Evolutionary conservation across 2,113 vertebrate genomes (phyloP).

Genomic region (Prunella fulvescens): DNA sequence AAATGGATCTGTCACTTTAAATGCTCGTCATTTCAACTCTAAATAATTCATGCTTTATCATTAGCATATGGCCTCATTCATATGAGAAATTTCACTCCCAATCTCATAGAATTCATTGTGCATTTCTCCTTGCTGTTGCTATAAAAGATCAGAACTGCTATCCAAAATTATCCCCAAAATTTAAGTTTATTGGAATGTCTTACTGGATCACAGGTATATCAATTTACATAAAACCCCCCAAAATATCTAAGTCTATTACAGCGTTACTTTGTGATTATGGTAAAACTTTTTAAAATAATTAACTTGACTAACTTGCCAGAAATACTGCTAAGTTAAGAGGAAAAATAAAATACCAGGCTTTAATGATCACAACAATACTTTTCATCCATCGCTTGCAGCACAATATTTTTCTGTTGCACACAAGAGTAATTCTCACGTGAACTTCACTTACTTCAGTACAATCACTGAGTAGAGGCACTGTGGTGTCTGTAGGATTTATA

Average conservation of each 20-base stretch:
- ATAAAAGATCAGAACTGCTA: background rate
- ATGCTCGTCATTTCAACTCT: background rate
- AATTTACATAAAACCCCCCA: background rate
- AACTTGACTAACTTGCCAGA: background rate
- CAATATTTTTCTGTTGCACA: background rate
- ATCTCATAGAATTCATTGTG: background rate
- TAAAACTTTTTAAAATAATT: background rate
- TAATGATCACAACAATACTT: background rate
- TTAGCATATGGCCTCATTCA: background rate
- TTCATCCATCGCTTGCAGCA: background rate
- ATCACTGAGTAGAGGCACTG: slow-evolving; percentile 88
- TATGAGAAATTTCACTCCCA: background rate
- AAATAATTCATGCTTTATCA: background rate
- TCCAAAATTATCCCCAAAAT: background rate
- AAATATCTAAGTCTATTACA: background rate
- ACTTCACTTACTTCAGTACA: slow-evolving; percentile 86
- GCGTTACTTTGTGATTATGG: background rate
- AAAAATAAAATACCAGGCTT: background rate
- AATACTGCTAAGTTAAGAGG: background rate
- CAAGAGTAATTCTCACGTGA: background rate
- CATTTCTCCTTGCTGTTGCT: background rate
- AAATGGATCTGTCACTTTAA: background rate
- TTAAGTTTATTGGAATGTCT: background rate
- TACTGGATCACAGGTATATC: background rate
- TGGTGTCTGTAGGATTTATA: slow-evolving; percentile 93